Conservation (phyloP, 1,140 invertebrate species). For the Proctacanthus coquilletti region DNA sequence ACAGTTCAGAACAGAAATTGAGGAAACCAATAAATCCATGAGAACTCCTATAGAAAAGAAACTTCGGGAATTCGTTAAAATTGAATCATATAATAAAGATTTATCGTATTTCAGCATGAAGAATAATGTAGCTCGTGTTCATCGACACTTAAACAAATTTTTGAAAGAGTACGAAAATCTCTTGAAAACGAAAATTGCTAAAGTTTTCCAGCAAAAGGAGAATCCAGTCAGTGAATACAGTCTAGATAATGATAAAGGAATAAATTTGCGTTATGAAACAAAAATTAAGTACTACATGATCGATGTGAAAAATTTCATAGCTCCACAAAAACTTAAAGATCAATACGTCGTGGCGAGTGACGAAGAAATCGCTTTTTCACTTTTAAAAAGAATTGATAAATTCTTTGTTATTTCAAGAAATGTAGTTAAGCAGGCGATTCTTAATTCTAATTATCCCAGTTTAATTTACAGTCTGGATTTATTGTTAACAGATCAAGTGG, state of each 20-base stretch:
- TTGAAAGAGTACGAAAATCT: constrained; percentile 59
- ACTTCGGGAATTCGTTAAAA: constrained; percentile 85
- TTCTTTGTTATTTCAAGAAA: constrained; percentile 41
- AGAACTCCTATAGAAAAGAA: constrained; percentile 78
- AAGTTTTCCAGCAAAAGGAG: constrained; percentile 24
- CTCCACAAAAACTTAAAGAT: constrained; percentile 11
- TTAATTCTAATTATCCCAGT: constrained; percentile 36
- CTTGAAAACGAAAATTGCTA: constrained; percentile 29
- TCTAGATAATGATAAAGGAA: constrained; percentile 18
- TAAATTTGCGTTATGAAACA: constrained; percentile 11
- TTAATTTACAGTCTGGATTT: constrained; percentile 44
- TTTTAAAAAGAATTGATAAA: constrained; percentile 18
- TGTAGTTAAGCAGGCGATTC: constrained; percentile 44
- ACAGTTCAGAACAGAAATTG: constrained; percentile 56
- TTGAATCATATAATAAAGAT: constrained; percentile 85
- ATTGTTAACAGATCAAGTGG: constrained; percentile 45
- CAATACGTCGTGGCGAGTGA: constrained; percentile 9
- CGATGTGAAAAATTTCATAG: constrained; percentile 18
- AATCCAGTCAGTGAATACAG: constrained; percentile 21
- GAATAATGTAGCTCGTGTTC: constrained; percentile 70
- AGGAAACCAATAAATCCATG: constrained; percentile 43
- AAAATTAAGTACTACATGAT: constrained; percentile 13
- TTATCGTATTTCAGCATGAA: constrained; percentile 90
- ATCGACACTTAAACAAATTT: constrained; percentile 72
- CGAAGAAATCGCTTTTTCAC: constrained; percentile 6